Evolutionary conservation across 92 coral and sea anemone species (phyloP).

Genomic region (Galaxea fascicularis): DNA sequence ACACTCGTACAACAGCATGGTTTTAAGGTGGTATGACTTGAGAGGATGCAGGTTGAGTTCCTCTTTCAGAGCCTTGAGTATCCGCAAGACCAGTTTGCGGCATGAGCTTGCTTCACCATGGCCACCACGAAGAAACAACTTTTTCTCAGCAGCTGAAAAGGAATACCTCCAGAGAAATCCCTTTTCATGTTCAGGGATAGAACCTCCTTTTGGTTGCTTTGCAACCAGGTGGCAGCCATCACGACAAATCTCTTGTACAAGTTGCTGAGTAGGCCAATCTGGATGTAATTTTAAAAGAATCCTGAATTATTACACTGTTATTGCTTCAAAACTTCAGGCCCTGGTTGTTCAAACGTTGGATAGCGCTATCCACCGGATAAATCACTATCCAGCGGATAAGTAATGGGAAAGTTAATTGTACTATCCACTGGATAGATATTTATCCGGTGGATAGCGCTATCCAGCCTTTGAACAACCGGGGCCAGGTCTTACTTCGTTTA

Average conservation of each 20-base stretch:
- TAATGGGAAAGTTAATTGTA: no score
- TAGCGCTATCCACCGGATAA: no score
- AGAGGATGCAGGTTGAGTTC: constrained; percentile 59
- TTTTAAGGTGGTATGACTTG: constrained; percentile 85
- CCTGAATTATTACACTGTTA: background rate
- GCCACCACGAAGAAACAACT: constrained; percentile 52
- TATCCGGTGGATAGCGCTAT: no score
- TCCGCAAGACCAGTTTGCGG: constrained; percentile 74
- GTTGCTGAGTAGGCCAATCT: constrained; percentile 75
- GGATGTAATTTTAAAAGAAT: background rate
- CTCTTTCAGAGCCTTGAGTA: constrained; percentile 73
- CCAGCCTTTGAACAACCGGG: no score
- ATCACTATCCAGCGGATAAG: no score
- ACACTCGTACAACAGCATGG: constrained; percentile 79
- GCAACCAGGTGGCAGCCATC: constrained; percentile 85
- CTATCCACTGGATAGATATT: no score
- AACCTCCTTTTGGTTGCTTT: constrained; percentile 62
- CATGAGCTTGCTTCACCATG: constrained; percentile 63
- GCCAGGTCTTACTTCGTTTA: no score
- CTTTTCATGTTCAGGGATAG: constrained; percentile 38
- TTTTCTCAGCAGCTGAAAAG: constrained; percentile 79
- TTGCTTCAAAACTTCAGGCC: background rate
- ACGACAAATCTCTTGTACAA: constrained; percentile 40
- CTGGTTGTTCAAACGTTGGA: no score
- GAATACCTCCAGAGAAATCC: constrained; percentile 73